A percentile compares a stretch with the other conserved stretches of the same genome.
Evolutionary conservation across 2,888 invertebrate genomes (phyloP).

Genomic region (Operophtera brumata): DNA sequence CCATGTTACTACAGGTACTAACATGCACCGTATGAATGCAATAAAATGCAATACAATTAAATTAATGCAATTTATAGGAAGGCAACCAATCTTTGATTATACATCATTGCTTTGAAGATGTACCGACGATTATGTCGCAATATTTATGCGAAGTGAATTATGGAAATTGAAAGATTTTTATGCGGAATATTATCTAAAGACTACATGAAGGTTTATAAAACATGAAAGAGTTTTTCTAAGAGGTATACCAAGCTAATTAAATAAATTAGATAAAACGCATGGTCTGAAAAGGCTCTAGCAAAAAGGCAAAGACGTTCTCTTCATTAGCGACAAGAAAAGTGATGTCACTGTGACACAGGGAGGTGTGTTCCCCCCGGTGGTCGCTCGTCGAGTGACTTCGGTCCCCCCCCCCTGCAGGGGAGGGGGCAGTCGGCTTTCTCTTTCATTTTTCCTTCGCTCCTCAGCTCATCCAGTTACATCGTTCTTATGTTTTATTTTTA

Average conservation of each 20-base stretch:
- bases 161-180: conserved; percentile 44
- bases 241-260: conserved; percentile 47
- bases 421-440: conserved; percentile 78
- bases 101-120: too few relatives aligned
- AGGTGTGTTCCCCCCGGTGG: conserved; percentile 68
- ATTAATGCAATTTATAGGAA: too few relatives aligned
- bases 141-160: conserved; percentile 46
- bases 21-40: background rate
- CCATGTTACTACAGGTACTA: too few relatives aligned
- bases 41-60: too few relatives aligned
- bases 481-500: conserved; percentile 82
- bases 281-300: conserved; percentile 52
- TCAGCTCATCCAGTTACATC: conserved; percentile 82
- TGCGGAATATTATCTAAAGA: conserved; percentile 38
- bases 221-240: conserved; percentile 30
- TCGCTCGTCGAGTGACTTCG: conserved; percentile 73
- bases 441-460: conserved; percentile 81
- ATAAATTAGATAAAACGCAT: conserved; percentile 51
- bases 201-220: conserved; percentile 22
- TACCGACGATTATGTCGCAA: too few relatives aligned
- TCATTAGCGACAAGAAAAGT: conserved; percentile 80
- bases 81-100: too few relatives aligned
- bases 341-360: conserved; percentile 78
- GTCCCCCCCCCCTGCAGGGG: conserved; percentile 43
- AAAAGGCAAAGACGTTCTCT: conserved; percentile 74